Evolutionary conservation across 2,888 invertebrate genomes (phyloP).

Genomic region (Cremastinae sp.): DNA sequence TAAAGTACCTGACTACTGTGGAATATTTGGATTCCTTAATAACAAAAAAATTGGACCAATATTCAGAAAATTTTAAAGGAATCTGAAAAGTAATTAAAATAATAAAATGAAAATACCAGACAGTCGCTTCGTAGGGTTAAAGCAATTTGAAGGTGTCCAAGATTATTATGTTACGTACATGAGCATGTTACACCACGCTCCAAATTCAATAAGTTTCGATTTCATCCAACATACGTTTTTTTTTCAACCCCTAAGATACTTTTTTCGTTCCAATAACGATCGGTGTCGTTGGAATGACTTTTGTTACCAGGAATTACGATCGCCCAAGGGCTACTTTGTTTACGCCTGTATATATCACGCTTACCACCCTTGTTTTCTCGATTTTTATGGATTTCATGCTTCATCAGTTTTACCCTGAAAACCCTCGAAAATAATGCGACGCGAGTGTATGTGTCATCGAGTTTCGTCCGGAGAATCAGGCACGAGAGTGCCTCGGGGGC

Average conservation of each 20-base stretch:
- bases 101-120: too few species aligned
- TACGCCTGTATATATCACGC: constrained; percentile 28
- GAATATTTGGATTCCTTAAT: too few species aligned
- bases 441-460: constrained; percentile 9
- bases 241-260: not conserved
- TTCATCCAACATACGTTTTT: constrained; percentile 11
- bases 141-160: too few species aligned
- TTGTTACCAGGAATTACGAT: constrained; percentile 32
- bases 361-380: constrained; percentile 8
- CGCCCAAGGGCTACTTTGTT: constrained; percentile 49
- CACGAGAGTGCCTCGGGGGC: constrained; percentile 17
- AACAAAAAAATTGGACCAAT: too few species aligned
- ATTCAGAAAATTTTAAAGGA: too few species aligned
- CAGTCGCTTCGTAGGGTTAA: too few species aligned
- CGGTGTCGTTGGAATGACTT: not conserved
- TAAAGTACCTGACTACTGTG: too few species aligned
- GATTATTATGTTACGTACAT: not conserved
- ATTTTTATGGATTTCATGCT: constrained; percentile 25
- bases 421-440: not conserved
- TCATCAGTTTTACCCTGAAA: constrained; percentile 25
- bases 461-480: constrained; percentile 11
- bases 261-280: constrained; percentile 11
- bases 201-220: too few species aligned
- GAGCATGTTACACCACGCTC: not conserved
- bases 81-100: too few species aligned